phyloP scores from a whole-genome alignment of 1,140 invertebrate species.

The Zaprionus tsacasi region DNA sequence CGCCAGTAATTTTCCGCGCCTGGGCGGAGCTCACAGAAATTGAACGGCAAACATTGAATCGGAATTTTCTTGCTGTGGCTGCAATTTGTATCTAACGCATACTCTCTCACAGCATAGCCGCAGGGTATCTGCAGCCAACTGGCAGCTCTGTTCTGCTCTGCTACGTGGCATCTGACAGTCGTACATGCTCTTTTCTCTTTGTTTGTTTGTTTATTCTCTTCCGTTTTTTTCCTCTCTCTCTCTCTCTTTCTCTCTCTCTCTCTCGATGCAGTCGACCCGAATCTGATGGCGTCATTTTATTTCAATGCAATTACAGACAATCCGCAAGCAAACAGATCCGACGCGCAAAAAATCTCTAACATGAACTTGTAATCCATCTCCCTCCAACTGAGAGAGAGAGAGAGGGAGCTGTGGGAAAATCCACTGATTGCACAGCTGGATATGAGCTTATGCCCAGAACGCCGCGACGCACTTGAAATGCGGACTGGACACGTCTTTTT shows the following conservation, averaged over 20 bases:
- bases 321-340: not conserved
- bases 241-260: not conserved
- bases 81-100: constrained; percentile 12
- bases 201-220: no score
- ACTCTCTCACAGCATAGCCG: not conserved
- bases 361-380: constrained; percentile 11
- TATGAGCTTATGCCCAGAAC: not conserved
- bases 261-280: not conserved
- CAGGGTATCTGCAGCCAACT: not conserved
- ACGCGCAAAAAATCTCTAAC: constrained; percentile 1
- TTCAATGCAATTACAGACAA: constrained; percentile 17
- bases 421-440: constrained; percentile 5
- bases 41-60: constrained; percentile 17
- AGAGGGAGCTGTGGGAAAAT: constrained; percentile 7
- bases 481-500: not conserved
- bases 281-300: not conserved
- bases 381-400: not conserved
- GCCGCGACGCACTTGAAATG: not conserved
- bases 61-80: constrained; percentile 1
- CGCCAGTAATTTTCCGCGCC: constrained; percentile 27
- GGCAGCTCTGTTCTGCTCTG: no score
- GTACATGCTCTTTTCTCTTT: no score
- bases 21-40: constrained; percentile 24
- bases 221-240: not conserved
- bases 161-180: no score